Percentiles rank a stretch among this genome's conserved stretches.
phyloP scores from a whole-genome alignment of 35 echinoderm and acorn worm species.

The Apostichopus californicus region DNA sequence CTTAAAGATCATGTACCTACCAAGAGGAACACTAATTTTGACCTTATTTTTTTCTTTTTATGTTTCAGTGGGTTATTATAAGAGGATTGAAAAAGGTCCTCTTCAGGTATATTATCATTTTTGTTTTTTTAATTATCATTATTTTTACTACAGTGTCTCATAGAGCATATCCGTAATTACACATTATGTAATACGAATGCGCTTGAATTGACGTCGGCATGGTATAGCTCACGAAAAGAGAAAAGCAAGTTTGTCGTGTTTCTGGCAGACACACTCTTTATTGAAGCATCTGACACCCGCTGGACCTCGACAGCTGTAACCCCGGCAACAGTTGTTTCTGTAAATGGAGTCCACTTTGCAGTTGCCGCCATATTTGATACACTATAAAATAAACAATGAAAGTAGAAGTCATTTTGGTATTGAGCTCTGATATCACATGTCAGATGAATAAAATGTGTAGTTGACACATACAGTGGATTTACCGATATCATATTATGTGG shows the following conservation, averaged over 20 bases:
- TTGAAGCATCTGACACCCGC: constrained; percentile 12
- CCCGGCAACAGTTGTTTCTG: constrained; percentile 53
- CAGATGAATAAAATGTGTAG: background rate
- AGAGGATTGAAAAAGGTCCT: too few relatives aligned
- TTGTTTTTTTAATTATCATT: too few relatives aligned
- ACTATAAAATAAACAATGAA: constrained; percentile 6
- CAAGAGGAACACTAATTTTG: too few relatives aligned
- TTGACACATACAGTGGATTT: background rate
- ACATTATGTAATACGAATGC: background rate
- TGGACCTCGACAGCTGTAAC: constrained; percentile 30
- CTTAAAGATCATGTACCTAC: too few relatives aligned
- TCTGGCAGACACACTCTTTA: constrained; percentile 38
- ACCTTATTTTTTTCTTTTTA: too few relatives aligned
- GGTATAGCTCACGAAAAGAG: constrained; percentile 30
- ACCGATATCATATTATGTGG: background rate
- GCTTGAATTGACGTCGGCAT: background rate
- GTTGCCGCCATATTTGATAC: constrained; percentile 25
- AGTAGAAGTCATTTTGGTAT: background rate
- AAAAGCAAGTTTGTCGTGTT: constrained; percentile 43
- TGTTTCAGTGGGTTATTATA: too few relatives aligned
- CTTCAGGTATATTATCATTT: too few relatives aligned
- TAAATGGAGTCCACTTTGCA: constrained; percentile 43
- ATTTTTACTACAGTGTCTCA: too few relatives aligned
- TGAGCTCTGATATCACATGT: background rate
- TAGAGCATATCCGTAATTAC: background rate